Conservation (phyloP, 2,113 vertebrate species). For the Psilopogon haemacephalus region DNA sequence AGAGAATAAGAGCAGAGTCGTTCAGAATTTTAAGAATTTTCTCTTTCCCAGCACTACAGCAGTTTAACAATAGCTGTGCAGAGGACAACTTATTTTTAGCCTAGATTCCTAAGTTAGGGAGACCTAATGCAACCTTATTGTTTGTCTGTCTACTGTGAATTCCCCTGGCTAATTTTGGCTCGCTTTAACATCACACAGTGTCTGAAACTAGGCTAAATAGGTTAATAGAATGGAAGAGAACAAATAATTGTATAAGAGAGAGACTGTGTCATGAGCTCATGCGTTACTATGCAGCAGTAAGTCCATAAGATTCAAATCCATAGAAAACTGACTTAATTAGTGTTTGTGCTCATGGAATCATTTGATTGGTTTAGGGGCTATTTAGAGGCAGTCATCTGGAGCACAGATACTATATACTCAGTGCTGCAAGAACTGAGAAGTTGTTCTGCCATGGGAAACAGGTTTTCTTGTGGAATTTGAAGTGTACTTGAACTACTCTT, state of each 20-base stretch:
- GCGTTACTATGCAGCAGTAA: neutral
- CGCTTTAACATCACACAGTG: neutral
- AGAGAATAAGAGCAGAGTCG: neutral
- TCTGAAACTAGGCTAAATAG: neutral
- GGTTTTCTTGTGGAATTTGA: neutral
- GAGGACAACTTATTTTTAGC: neutral
- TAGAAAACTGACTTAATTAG: neutral
- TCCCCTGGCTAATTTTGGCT: neutral
- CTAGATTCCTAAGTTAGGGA: neutral
- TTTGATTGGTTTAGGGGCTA: neutral
- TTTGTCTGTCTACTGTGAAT: neutral
- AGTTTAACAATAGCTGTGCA: neutral
- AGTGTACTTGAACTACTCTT: neutral
- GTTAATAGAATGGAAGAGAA: neutral
- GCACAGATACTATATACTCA: neutral
- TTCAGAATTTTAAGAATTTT: constrained; percentile 7
- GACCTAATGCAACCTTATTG: neutral
- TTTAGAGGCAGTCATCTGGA: neutral
- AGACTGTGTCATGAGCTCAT: neutral
- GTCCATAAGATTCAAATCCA: neutral
- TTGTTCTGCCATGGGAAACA: neutral
- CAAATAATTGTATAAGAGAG: neutral
- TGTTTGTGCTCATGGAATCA: neutral
- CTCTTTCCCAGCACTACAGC: neutral
- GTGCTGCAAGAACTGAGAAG: neutral